Evolutionary conservation across 2,113 vertebrate genomes (phyloP).

Genomic region (Piprites chloris): DNA sequence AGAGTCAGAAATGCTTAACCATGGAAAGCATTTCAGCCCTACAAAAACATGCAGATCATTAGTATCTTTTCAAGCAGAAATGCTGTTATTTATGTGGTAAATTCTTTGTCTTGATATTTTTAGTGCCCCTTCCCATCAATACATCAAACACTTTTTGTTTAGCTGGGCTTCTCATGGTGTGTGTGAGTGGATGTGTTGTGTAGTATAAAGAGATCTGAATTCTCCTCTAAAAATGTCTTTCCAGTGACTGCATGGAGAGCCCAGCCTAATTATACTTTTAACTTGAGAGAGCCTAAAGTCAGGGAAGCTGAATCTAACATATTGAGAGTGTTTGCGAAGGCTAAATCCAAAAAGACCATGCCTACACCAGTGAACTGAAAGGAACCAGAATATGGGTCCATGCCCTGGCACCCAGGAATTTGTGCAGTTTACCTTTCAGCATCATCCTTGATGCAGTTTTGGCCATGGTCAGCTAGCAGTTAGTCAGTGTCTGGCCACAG

Average conservation of each 20-base stretch:
- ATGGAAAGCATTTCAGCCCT: not conserved
- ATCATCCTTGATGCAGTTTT: accelerated
- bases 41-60: not conserved
- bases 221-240: not conserved
- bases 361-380: not conserved
- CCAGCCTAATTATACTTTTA: not conserved
- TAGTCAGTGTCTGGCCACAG: not conserved
- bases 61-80: not conserved
- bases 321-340: not conserved
- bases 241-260: not conserved
- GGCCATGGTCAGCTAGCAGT: not conserved
- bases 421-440: not conserved
- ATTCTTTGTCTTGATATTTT: not conserved
- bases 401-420: not conserved
- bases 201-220: not conserved
- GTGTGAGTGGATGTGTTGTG: not conserved
- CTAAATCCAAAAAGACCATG: not conserved
- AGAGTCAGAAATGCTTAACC: not conserved
- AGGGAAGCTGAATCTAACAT: not conserved
- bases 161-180: not conserved
- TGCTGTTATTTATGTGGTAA: not conserved
- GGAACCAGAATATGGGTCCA: not conserved
- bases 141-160: not conserved
- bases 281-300: not conserved
- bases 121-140: not conserved